These are phyloP conservation scores for Cryptosula pallasiana DNA, from an alignment of 2,888 invertebrate species.

Conservation along the genomic window DNA sequence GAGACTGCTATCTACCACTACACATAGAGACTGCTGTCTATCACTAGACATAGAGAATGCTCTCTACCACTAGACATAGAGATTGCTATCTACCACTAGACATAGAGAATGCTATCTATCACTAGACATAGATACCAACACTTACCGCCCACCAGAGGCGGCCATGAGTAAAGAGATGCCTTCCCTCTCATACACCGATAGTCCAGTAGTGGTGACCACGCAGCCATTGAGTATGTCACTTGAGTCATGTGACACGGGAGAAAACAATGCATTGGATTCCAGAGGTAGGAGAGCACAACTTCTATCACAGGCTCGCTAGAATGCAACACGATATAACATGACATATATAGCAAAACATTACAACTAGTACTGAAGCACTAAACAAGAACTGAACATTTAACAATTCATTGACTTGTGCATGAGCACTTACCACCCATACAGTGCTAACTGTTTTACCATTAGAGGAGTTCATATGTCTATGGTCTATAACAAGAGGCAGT, in stretches of 20 bases:
- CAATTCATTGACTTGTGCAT: no score
- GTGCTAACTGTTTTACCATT: background rate
- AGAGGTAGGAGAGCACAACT: slow-evolving; percentile 36
- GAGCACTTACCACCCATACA: slow-evolving; percentile 11
- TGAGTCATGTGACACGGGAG: slow-evolving; percentile 53
- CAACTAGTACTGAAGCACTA: no score
- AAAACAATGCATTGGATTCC: slow-evolving; percentile 40
- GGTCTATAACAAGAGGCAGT: background rate
- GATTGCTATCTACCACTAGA: no score
- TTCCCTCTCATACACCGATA: slow-evolving; percentile 5
- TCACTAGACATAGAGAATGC: no score
- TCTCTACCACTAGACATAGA: no score
- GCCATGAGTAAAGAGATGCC: background rate
- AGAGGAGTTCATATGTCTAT: background rate
- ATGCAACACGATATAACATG: slow-evolving; percentile 26
- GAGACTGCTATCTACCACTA: no score
- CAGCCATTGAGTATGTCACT: background rate
- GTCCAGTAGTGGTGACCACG: slow-evolving; percentile 6
- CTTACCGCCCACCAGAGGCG: slow-evolving; percentile 5
- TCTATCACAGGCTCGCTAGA: slow-evolving; percentile 51
- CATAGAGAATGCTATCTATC: no score
- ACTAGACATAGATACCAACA: no score
- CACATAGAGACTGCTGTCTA: no score
- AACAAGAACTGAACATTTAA: no score
- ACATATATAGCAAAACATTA: no score